Conservation (phyloP, 2,888 invertebrate genomes). For the Metellina segmentata region DNA sequence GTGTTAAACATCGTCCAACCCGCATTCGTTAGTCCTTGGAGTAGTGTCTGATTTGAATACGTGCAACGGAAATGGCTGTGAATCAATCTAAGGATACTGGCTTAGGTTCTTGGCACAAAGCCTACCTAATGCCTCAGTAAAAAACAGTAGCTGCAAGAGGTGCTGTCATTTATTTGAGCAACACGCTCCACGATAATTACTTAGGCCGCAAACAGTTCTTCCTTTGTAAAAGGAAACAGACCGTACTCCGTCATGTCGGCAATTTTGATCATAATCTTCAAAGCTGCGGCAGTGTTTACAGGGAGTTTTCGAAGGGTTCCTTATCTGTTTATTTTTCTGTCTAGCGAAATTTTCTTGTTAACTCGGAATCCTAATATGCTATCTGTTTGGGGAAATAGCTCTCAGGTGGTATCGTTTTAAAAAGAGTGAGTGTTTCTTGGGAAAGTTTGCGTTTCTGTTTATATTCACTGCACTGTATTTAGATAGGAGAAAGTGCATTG, state of each 20-base stretch:
- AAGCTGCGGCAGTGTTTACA: constrained; percentile 42
- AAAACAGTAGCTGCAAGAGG: constrained; percentile 51
- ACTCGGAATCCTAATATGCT: constrained; percentile 30
- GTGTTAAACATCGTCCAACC: not conserved
- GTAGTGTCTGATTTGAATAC: constrained; percentile 38
- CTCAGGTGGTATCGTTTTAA: not conserved
- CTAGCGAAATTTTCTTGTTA: constrained; percentile 42
- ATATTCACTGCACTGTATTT: too few species aligned
- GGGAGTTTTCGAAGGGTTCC: constrained; percentile 5
- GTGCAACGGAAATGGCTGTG: constrained; percentile 9
- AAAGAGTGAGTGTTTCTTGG: not conserved
- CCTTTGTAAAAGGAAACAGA: constrained; percentile 32
- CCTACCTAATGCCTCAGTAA: constrained; percentile 38
- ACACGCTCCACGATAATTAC: constrained; percentile 47
- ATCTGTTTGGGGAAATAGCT: not conserved
- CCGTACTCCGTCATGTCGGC: constrained; percentile 49
- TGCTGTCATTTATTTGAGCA: constrained; percentile 48
- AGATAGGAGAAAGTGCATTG: too few species aligned
- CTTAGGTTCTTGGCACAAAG: constrained; percentile 35
- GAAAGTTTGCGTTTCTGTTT: not conserved
- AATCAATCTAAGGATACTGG: constrained; percentile 45
- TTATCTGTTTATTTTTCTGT: constrained; percentile 13
- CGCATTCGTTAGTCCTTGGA: constrained; percentile 1
- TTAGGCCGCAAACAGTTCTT: constrained; percentile 46
- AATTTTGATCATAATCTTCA: constrained; percentile 65